Evolutionary conservation across 2,113 vertebrate species (phyloP), one percentile per base, ranked within the genome.

Genomic region (Notarius quadriscutis): DNA sequence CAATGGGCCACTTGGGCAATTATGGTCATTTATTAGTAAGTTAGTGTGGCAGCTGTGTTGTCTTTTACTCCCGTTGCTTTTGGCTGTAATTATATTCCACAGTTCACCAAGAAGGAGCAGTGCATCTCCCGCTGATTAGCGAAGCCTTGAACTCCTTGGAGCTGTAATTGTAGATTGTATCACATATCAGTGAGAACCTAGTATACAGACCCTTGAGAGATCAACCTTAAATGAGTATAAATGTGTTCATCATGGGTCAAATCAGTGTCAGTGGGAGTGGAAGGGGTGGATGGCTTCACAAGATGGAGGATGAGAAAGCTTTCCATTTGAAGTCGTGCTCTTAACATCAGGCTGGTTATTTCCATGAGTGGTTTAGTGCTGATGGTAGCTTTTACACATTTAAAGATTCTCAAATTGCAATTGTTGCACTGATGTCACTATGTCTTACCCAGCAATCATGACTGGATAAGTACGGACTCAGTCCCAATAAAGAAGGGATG

Each of bases 21-120:
- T 88, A 87, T 75, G 63, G 78, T 50, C 74, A 53, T 89, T 87
- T 77, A 87, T 89, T 87, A 90, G 63, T 57, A 81, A 84, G 84
- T 88, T 86, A 71, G 55, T 30, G 20, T 41, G 74, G 77, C 84
- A 85, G 81, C 86, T 87, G 86, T 74, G 81, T 65, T 82, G 86
- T 71, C 57, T 86, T 72, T 81, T 82, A 71, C 65, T 57, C 20
- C 81, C 50, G 51, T 79, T 74, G n/a, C 58, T 78, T 62, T 83
- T 62, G 18, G 57, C 17, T 87, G 63, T 84, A 86, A 87, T 91
- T 87, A 87, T 82, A 87, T 25, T 81, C 86, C 81, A 55, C 53
- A 75, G 88, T 84, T 87, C 83, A 81, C 60, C 83, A 87, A 80
- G 88, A 86, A 78, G 71, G 58, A 81, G 62, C n/a, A 41, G 58